Percentiles rank a stretch among this genome's conserved stretches.
Conservation (phyloP, 2,113 vertebrate genomes). For the Entosphenus tridentatus region DNA sequence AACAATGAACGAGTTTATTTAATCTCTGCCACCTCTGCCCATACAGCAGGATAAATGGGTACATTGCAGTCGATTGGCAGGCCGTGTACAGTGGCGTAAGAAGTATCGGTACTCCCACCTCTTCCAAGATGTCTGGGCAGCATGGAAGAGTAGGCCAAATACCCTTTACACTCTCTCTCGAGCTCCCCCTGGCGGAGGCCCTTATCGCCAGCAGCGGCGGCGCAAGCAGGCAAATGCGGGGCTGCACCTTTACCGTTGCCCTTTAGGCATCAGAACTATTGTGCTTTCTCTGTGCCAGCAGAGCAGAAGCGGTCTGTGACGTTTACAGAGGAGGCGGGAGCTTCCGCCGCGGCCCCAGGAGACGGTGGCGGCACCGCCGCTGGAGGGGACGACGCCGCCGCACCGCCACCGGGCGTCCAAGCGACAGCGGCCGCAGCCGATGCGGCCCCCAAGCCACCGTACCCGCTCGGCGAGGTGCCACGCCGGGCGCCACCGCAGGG, state of each 20-base stretch:
- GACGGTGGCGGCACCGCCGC: background rate
- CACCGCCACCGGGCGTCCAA: too few species aligned
- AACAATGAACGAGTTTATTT: too few species aligned
- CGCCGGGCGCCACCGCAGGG: too few species aligned
- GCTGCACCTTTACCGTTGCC: background rate
- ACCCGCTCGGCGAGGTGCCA: too few species aligned
- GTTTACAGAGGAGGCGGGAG: constrained; percentile 43
- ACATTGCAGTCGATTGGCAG: too few species aligned
- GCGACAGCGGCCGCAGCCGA: too few species aligned
- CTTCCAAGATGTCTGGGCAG: too few species aligned
- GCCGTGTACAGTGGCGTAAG: too few species aligned
- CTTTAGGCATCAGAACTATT: background rate
- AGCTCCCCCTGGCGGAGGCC: background rate
- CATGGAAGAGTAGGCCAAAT: background rate
- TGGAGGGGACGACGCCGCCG: background rate
- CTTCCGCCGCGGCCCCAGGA: background rate
- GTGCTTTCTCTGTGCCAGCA: constrained; percentile 13
- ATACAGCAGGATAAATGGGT: too few species aligned
- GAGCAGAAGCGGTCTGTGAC: constrained; percentile 93
- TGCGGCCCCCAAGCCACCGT: too few species aligned
- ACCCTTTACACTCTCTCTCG: background rate
- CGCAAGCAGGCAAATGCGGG: background rate
- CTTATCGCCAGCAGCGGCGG: background rate
- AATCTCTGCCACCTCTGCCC: too few species aligned
- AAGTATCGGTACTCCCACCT: too few species aligned